A percentile compares a stretch with the other conserved stretches of the same genome.
phyloP scores from a whole-genome alignment of 2,113 vertebrate species.

The Coracopsis vasa region DNA sequence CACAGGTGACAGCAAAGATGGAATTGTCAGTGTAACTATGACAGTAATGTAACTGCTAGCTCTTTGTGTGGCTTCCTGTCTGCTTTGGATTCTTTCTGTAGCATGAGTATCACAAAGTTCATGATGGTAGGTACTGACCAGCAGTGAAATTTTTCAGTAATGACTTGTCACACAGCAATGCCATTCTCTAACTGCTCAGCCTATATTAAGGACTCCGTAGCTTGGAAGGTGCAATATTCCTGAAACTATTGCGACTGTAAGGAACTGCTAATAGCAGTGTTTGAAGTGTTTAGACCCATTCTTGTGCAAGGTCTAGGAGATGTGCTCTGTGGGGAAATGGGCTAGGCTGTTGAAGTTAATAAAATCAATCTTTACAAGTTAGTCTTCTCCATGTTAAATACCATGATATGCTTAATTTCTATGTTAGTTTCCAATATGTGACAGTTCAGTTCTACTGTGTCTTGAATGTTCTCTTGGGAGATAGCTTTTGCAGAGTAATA shows the following conservation, averaged over 20 bases:
- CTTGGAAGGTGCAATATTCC: not conserved
- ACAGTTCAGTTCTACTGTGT: not conserved
- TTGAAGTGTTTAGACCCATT: not conserved
- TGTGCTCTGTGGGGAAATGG: not conserved
- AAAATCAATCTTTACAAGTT: not conserved
- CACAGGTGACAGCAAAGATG: not conserved
- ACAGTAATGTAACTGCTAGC: not conserved
- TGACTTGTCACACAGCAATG: not conserved
- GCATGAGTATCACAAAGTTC: not conserved
- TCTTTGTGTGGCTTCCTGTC: not conserved
- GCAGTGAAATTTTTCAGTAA: not conserved
- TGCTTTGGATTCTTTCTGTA: not conserved
- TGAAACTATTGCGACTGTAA: not conserved
- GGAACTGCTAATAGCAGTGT: not conserved
- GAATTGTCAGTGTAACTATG: not conserved
- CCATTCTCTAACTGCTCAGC: not conserved
- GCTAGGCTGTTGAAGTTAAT: not conserved
- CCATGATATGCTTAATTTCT: not conserved
- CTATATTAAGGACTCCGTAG: not conserved
- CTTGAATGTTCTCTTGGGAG: not conserved
- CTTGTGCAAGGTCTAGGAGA: not conserved
- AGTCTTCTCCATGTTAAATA: not conserved
- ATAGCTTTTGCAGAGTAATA: not conserved
- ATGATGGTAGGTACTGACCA: not conserved
- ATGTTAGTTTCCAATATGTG: not conserved